Evolutionary conservation across 2,888 invertebrate genomes (phyloP), one percentile per base, ranked within the genome.

Genomic region (Coenonympha arcania): DNA sequence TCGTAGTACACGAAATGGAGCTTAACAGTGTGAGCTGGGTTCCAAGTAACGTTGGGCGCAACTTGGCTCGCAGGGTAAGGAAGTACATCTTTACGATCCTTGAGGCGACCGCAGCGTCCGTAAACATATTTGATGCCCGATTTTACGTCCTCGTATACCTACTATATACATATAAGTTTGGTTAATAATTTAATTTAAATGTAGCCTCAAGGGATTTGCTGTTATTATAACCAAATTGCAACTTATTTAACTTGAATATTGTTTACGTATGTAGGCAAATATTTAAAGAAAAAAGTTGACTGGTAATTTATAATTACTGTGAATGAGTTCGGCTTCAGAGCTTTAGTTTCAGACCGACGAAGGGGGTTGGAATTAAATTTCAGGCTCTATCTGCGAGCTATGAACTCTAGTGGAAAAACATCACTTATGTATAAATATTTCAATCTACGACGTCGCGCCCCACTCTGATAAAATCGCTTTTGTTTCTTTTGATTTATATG

Each of bases 51-150:
- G 59, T 26, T 76, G 76, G 81, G 55, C 56, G 42, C 57, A 59
- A 56, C 60, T 58, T 63, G 59, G 71, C 66, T 67, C 62, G 69
- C 73, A 71, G 66, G 60, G 68, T 73, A 76, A 79, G 79, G 79
- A 79, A 78, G 76, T 69, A 65, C 64, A 71, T 73, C 71, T 82
- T 82, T 82, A 83, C 76, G 76, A 58, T 43, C 62, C 66, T 68
- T 62, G 66, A 69, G 73, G 72, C 63, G 69, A 77, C 79, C 79
- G 58, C 79, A 76, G 63, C 66, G 75, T 70, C 67, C 65, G 66
- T 68, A 68, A 69, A 71, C 66, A 63, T 57, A 57, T 66, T 62
- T 65, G 66, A 66, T 66, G 66, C 61, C 65, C 66, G 68, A 74
- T 74, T 78, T 74, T 71, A 68, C 66, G 65, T 63, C 42, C 26